phyloP scores from a whole-genome alignment of 1,140 invertebrate species.

The Drosophila busckii region DNA sequence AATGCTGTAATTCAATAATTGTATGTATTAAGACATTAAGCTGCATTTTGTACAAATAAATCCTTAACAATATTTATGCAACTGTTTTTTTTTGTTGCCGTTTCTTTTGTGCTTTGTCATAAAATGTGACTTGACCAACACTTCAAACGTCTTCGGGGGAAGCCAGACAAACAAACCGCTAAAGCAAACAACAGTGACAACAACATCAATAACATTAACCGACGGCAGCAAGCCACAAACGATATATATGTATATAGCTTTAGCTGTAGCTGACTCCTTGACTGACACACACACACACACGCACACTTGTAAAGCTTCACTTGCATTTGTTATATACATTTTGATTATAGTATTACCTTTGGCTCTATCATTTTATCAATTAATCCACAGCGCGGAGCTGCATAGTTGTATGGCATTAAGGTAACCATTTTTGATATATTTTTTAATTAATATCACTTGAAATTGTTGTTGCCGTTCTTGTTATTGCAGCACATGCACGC shows the following conservation, averaged over 20 bases:
- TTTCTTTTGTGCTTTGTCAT: too few species aligned
- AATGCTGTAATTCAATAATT: too few species aligned
- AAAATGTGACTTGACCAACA: too few species aligned
- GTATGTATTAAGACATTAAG: too few species aligned
- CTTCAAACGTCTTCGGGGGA: too few species aligned
- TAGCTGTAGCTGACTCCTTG: too few species aligned
- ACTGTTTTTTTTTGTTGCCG: too few species aligned
- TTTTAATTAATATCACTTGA: constrained; percentile 19
- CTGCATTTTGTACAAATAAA: too few species aligned
- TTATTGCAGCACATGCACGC: background rate
- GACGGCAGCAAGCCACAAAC: constrained; percentile 32
- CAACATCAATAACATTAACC: constrained; percentile 15
- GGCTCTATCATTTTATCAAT: constrained; percentile 82
- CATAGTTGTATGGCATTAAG: constrained; percentile 81
- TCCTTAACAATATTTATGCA: too few species aligned
- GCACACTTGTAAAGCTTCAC: constrained; percentile 68
- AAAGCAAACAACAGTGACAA: constrained; percentile 6
- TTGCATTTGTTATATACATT: background rate
- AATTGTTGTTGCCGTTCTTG: background rate
- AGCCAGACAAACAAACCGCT: constrained; percentile 28
- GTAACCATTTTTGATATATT: constrained; percentile 79
- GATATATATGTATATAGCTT: too few species aligned
- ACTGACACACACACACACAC: too few species aligned
- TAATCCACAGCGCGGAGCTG: constrained; percentile 80
- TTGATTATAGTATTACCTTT: constrained; percentile 78